Base-by-base conservation (phyloP, 2,888 invertebrate genomes). In the Camptogramma bilineatum region DNA sequence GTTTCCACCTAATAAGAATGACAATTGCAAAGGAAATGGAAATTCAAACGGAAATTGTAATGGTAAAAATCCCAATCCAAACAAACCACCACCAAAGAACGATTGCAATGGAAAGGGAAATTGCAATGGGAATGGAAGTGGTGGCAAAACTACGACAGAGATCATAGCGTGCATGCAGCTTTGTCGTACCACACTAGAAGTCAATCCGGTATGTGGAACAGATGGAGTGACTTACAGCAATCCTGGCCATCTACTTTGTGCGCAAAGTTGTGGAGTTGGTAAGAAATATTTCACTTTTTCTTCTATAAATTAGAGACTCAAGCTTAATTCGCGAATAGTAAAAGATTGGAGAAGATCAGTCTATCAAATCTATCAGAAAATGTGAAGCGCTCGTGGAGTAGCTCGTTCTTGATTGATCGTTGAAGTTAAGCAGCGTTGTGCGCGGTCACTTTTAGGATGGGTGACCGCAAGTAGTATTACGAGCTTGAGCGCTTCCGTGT, bases 131-230 rank as follows among this genome's bases (percentile, higher is more conserved):
- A 52, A 52, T 39, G 42, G 58, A 28, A 54, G 13, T 21, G 52
- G 46, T 4, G 48, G 18, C 16, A 39, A 19, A 19, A 55, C n/a
- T 5, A 58, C 51, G 18, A 42, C 65, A 48, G 39, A 62, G 56
- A 51, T 63, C 13, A 7, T 42, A 31, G 54, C 34, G 4, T 79
- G 80, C 64, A 68, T 74, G 42, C 53, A 66, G 4, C 18, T 42
- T 4, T 79, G 79, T 21, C 65, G 51, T 7, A 53, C 70, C 1
- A 87, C 91, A 0, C 68, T 82, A 0, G 85, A 93, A 62, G 89
- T 87, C 69, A 93, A 92, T 70, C 93, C 93, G 0, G 87, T 93
- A 0, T 94, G 94, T 73, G 94, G 91, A 5, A 81, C 83, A 1
- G 79, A 93, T 62, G 79, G 80, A 13, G 74, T 80, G n/a, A 88